These are phyloP conservation scores for Matsumyia berberina DNA, from an alignment of 2,888 invertebrate species.

Conservation along the genomic window DNA sequence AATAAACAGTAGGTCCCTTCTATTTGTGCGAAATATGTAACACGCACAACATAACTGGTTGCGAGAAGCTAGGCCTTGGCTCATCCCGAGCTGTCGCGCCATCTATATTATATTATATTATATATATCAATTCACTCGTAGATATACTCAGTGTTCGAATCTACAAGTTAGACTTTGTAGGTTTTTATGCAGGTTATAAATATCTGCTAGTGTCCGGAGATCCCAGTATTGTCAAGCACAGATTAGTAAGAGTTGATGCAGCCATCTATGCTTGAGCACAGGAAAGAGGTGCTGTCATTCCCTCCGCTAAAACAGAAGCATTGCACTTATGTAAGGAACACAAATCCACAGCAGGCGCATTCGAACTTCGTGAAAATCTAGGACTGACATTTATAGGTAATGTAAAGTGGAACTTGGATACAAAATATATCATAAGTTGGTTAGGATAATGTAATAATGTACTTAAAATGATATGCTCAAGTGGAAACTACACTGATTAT, in stretches of 20 bases:
- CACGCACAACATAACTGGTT: too few species aligned
- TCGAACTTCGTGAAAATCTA: background rate
- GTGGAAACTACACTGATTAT: background rate
- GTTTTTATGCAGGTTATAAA: background rate
- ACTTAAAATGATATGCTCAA: conserved; percentile 7
- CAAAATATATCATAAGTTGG: background rate
- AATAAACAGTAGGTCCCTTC: too few species aligned
- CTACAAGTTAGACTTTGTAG: background rate
- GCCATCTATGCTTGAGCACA: background rate
- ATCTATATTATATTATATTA: too few species aligned
- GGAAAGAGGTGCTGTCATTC: too few species aligned
- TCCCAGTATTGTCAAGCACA: background rate
- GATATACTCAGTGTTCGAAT: background rate
- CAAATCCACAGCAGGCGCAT: background rate
- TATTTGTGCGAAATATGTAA: too few species aligned
- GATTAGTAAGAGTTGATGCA: background rate
- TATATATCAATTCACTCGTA: background rate
- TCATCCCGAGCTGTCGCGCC: background rate
- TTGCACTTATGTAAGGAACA: too few species aligned
- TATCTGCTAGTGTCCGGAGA: background rate
- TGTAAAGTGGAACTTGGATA: too few species aligned
- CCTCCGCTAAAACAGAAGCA: too few species aligned
- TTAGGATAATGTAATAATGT: background rate
- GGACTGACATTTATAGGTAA: conserved; percentile 1
- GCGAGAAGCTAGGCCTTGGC: too few species aligned